Conservation (phyloP, 2,113 vertebrate species). For the Seriola aureovittata region DNA sequence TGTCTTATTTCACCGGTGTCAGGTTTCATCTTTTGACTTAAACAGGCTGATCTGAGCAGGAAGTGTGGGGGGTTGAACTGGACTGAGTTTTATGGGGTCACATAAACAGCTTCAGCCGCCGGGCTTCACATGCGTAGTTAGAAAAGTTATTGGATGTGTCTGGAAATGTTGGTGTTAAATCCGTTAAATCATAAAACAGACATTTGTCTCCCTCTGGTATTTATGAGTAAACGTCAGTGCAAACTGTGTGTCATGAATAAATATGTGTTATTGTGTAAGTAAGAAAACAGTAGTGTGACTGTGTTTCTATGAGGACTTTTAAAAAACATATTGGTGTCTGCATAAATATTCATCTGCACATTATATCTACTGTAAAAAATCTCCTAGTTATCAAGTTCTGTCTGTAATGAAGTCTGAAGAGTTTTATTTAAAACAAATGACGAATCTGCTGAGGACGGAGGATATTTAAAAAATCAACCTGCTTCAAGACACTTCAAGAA, state of each 20-base stretch:
- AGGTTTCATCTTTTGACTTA: conserved; percentile 53
- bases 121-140: conserved; percentile 44
- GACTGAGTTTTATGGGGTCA: conserved; percentile 58
- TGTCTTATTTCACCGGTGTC: conserved; percentile 31
- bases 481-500: too few relatives aligned
- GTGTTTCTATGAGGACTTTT: background rate
- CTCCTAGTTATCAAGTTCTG: too few relatives aligned
- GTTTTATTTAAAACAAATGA: background rate
- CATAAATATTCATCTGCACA: too few relatives aligned
- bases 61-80: conserved; percentile 53
- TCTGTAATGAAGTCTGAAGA: background rate
- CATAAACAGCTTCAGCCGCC: conserved; percentile 71
- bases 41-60: conserved; percentile 68
- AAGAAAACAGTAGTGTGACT: conserved; percentile 13
- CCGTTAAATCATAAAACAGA: conserved; percentile 35
- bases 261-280: background rate
- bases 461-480: background rate
- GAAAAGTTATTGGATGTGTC: conserved; percentile 62
- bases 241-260: conserved; percentile 18
- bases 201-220: conserved; percentile 58
- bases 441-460: background rate
- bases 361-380: too few relatives aligned
- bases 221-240: conserved; percentile 44
- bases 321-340: too few relatives aligned
- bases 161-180: conserved; percentile 72